Evolutionary conservation across 37 sponge, comb jelly and placozoan genomes (phyloP).

Genomic region (Aplysina aerophoba): DNA sequence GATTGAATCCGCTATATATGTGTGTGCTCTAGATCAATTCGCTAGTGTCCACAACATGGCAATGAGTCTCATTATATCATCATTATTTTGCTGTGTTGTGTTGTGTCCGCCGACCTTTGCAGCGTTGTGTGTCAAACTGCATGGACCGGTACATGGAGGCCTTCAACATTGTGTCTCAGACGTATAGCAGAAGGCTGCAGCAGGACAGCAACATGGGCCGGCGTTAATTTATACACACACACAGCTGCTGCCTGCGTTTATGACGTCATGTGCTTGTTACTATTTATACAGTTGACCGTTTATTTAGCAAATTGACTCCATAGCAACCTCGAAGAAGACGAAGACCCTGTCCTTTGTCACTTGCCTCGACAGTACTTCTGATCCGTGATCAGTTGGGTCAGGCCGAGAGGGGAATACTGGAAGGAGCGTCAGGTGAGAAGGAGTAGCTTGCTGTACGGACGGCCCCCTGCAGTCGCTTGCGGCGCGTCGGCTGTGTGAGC

Average conservation of each 20-base stretch:
- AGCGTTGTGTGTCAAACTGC: conserved; percentile 66
- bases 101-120: background rate
- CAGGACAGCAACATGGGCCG: conserved; percentile 20
- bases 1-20: background rate
- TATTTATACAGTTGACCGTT: conserved; percentile 1
- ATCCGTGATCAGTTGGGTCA: no score
- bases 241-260: background rate
- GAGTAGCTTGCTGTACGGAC: no score
- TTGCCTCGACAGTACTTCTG: no score
- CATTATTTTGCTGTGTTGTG: no score
- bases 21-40: no score
- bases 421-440: no score
- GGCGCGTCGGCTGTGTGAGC: no score
- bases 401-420: no score
- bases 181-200: conserved; percentile 52
- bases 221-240: conserved; percentile 3
- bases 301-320: background rate
- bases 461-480: no score
- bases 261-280: conserved; percentile 11
- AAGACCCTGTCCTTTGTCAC: background rate
- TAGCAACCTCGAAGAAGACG: conserved; percentile 5
- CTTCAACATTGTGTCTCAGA: conserved; percentile 59
- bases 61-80: no score
- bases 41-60: no score
- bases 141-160: conserved; percentile 77